phyloP scores from a whole-genome alignment of 2,113 vertebrate genomes.

The Takifugu flavidus region DNA sequence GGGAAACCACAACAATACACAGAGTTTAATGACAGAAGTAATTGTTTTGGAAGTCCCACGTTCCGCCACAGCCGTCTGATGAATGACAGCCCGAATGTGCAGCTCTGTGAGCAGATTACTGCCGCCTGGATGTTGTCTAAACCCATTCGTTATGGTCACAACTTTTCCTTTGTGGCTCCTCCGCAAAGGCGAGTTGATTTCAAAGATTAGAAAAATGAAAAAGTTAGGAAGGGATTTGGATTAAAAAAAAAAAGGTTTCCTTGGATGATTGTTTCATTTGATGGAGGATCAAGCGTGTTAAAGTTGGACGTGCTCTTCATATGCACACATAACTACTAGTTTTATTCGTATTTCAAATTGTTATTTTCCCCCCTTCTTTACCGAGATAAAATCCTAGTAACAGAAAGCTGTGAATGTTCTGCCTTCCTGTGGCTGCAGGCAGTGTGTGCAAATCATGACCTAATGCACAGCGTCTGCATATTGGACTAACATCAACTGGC shows the following conservation, averaged over 20 bases:
- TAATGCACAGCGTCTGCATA: conserved; percentile 48
- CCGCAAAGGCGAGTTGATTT: conserved; percentile 23
- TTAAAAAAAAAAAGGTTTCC: neutral
- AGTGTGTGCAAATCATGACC: conserved; percentile 42
- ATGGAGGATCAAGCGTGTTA: neutral
- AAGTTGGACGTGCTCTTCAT: neutral
- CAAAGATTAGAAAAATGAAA: conserved; percentile 3
- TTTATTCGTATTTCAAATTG: neutral
- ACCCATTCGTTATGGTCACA: conserved; percentile 52
- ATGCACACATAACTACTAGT: neutral
- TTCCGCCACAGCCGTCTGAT: conserved; percentile 55
- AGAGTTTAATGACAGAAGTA: conserved; percentile 65
- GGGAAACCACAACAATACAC: conserved; percentile 60
- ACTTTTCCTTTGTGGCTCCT: conserved; percentile 41
- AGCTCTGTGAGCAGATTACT: conserved; percentile 50
- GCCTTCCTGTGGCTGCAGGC: conserved; percentile 34
- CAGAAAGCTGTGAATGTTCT: conserved; percentile 10
- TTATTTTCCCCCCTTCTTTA: neutral
- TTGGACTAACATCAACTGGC: conserved; percentile 46
- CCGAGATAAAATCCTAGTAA: neutral
- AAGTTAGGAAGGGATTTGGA: neutral
- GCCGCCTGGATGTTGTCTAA: conserved; percentile 49
- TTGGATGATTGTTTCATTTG: neutral
- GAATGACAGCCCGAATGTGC: conserved; percentile 56
- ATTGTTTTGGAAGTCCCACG: conserved; percentile 64